Conservation (phyloP, 92 coral and sea anemone species). For the Pocillopora meandrina region DNA sequence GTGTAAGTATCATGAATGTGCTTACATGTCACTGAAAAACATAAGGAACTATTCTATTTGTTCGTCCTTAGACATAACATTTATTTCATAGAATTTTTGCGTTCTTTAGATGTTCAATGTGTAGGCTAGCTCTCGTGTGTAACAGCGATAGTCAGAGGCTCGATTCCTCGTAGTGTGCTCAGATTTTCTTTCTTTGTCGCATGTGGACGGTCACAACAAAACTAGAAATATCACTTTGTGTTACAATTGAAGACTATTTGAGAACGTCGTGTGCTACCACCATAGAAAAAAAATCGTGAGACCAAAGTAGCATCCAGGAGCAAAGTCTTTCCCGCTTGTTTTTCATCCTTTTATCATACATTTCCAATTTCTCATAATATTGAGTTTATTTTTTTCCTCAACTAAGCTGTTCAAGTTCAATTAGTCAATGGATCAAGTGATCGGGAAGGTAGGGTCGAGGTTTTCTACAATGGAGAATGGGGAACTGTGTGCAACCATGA, state of each 20-base stretch:
- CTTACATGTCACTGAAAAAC: neutral
- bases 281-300: no score
- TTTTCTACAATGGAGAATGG: slow-evolving; percentile 49
- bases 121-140: no score
- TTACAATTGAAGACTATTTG: no score
- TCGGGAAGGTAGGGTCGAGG: slow-evolving; percentile 54
- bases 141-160: neutral
- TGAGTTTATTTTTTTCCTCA: neutral
- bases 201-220: no score
- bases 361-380: neutral
- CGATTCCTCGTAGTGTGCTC: neutral
- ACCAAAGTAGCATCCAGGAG: no score
- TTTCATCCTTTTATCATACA: neutral
- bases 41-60: neutral
- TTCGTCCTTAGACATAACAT: no score
- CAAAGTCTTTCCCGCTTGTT: no score
- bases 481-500: slow-evolving; percentile 60
- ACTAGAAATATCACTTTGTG: no score
- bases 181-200: neutral
- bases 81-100: no score
- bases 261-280: no score
- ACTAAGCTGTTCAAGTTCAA: slow-evolving; percentile 41
- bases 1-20: slow-evolving; percentile 1
- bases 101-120: no score
- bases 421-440: slow-evolving; percentile 41